Evolutionary conservation across 2,888 invertebrate genomes (phyloP).

Genomic region (Subacronicta megacephala): DNA sequence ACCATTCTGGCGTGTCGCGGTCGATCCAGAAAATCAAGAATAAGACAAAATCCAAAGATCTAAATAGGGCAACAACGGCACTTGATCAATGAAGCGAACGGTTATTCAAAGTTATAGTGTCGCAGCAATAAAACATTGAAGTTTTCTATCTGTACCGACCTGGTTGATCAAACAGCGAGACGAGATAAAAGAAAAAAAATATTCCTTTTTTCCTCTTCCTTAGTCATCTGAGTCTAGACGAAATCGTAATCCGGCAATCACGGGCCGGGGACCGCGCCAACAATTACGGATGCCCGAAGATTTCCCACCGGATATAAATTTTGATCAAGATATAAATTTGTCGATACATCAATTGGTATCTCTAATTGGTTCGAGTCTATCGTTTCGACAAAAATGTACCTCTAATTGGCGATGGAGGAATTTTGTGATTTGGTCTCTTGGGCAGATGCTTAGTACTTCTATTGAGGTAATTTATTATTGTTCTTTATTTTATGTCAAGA

Average conservation of each 20-base stretch:
- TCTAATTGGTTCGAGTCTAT: constrained; percentile 66
- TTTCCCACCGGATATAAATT: constrained; percentile 71
- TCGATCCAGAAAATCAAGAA: too few relatives aligned
- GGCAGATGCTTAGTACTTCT: constrained; percentile 36
- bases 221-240: constrained; percentile 55
- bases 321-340: constrained; percentile 71
- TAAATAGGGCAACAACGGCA: constrained; percentile 8
- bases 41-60: too few relatives aligned
- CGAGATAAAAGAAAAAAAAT: constrained; percentile 44
- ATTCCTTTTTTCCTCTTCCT: constrained; percentile 34
- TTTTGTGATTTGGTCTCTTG: constrained; percentile 49
- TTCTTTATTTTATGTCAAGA: too few relatives aligned
- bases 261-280: constrained; percentile 47
- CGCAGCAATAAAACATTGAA: constrained; percentile 40
- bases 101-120: constrained; percentile 40
- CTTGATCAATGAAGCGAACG: constrained; percentile 23
- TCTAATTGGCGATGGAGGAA: constrained; percentile 49
- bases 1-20: too few relatives aligned
- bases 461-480: neutral
- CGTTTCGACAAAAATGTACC: constrained; percentile 47
- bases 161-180: constrained; percentile 58
- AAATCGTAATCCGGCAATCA: constrained; percentile 59
- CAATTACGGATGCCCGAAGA: constrained; percentile 62
- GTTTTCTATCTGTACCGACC: constrained; percentile 46
- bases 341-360: constrained; percentile 66